Evolutionary conservation across 2,113 vertebrate species (phyloP).

Genomic region (Ciconia maguari): DNA sequence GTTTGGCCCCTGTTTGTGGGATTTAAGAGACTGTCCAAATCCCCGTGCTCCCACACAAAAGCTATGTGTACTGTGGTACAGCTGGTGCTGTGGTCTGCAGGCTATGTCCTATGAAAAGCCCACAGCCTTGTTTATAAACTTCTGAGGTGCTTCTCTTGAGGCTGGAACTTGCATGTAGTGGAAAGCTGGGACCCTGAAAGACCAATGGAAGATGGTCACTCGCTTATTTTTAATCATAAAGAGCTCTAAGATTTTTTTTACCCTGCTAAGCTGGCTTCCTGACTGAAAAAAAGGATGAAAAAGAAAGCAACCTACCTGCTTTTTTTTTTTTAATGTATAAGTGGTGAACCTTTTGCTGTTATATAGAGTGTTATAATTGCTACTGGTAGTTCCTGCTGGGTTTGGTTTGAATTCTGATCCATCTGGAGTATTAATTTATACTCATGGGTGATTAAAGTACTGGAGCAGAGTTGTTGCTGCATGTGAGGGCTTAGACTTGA

Average conservation of each 20-base stretch:
- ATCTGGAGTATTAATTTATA: background rate
- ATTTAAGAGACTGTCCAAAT: background rate
- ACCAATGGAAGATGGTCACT: background rate
- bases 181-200: background rate
- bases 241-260: background rate
- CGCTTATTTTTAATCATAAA: background rate
- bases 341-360: background rate
- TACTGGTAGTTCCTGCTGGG: background rate
- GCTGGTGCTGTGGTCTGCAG: background rate
- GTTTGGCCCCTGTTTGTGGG: background rate
- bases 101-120: accelerated
- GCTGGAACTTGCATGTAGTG: background rate
- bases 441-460: background rate
- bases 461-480: background rate
- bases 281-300: background rate
- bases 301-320: background rate
- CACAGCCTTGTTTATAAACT: background rate
- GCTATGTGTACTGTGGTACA: accelerated
- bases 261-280: background rate
- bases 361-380: background rate
- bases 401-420: background rate
- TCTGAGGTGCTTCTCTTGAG: background rate
- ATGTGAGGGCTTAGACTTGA: background rate
- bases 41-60: background rate
- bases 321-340: background rate